Evolutionary conservation across 2,797 vertebrate genomes (phyloP).

Genomic region (Scleropages formosus): DNA sequence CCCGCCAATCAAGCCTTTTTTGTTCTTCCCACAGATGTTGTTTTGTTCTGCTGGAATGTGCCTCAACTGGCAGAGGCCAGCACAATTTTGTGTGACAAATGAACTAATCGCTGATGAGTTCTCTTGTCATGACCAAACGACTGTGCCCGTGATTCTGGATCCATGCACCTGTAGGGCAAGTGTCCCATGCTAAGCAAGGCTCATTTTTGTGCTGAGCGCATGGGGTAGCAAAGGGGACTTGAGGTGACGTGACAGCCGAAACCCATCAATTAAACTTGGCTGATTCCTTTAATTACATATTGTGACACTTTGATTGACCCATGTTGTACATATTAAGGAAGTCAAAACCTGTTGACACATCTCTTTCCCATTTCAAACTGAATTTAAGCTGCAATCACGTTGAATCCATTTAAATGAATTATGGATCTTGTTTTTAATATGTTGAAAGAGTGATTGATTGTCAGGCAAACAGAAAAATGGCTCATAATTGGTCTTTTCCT

Average conservation of each 20-base stretch:
- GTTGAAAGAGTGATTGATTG: background rate
- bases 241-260: background rate
- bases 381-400: constrained; percentile 12
- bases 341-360: background rate
- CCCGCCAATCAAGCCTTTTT: constrained; percentile 17
- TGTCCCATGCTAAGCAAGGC: background rate
- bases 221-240: background rate
- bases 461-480: constrained; percentile 13
- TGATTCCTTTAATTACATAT: constrained; percentile 11
- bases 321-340: background rate
- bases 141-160: background rate
- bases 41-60: constrained; percentile 20
- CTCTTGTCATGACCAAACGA: background rate
- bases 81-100: constrained; percentile 8
- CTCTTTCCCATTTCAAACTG: background rate
- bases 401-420: no score
- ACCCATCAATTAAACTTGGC: constrained; percentile 1
- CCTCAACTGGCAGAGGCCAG: background rate
- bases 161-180: background rate
- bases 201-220: background rate
- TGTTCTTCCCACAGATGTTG: constrained; percentile 16
- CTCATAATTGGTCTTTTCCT: constrained; percentile 21
- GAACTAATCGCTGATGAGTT: constrained; percentile 18
- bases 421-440: background rate
- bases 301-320: constrained; percentile 13